Evolutionary conservation across 2,888 invertebrate genomes (phyloP), one percentile per base, ranked within the genome.

Genomic region (Drosophila birchii): DNA sequence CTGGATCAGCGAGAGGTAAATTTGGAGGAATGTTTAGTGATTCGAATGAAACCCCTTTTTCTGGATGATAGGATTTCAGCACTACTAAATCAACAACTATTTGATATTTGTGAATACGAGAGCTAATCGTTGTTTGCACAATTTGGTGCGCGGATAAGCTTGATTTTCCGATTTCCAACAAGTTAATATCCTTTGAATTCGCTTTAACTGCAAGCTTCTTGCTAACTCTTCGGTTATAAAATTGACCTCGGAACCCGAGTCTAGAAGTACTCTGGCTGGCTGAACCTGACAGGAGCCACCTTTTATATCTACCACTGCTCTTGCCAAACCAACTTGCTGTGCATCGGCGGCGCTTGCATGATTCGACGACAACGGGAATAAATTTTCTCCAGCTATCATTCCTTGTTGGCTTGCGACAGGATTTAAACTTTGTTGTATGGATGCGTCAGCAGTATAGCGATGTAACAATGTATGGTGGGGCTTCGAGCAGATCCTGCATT

Each of bases 71-170:
- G n/a, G n/a, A n/a, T n/a, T n/a, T n/a, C n/a, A n/a, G n/a, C n/a
- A n/a, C n/a, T n/a, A n/a, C n/a, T n/a, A n/a, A n/a, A n/a, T n/a
- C n/a, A n/a, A n/a, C n/a, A n/a, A n/a, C n/a, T n/a, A n/a, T n/a
- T n/a, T n/a, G n/a, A n/a, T n/a, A n/a, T n/a, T n/a, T n/a, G n/a
- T n/a, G n/a, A n/a, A n/a, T n/a, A n/a, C n/a, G n/a, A n/a, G n/a
- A n/a, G n/a, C n/a, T n/a, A n/a, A n/a, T n/a, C n/a, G n/a, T n/a
- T n/a, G n/a, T n/a, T n/a, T n/a, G n/a, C n/a, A n/a, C n/a, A n/a
- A n/a, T n/a, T 34, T 57, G 57, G 34, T 57, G 34, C 20, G 39
- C 57, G 14, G 57, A 44, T 32, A 56, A 34, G 20, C n/a, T 57
- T 3, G 44, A 34, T 18, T 57, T 44, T 36, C 36, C 44, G 26